Conservation (phyloP, 2,888 invertebrate genomes). For the Pharmacophagus antenor region DNA sequence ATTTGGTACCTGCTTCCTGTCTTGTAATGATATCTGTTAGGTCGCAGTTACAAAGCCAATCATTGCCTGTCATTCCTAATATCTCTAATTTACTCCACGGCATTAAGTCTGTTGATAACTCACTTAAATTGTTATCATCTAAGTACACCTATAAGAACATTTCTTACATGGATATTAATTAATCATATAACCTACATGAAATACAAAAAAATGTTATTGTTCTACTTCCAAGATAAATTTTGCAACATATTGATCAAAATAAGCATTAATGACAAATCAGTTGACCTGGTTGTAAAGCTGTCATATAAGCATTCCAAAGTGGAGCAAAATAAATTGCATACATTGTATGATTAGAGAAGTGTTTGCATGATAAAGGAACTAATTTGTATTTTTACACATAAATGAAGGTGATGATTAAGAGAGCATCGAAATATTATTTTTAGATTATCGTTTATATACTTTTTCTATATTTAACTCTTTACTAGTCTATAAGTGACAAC, state of each 20-base stretch:
- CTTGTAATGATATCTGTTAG: slow-evolving; percentile 64
- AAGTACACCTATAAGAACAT: slow-evolving; percentile 77
- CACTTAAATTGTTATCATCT: slow-evolving; percentile 81
- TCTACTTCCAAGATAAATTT: slow-evolving; percentile 43
- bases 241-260: slow-evolving; percentile 59
- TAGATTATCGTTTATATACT: neutral
- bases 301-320: slow-evolving; percentile 67
- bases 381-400: slow-evolving; percentile 17
- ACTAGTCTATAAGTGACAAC: too few relatives aligned
- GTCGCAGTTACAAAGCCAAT: slow-evolving; percentile 84
- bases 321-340: slow-evolving; percentile 58
- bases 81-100: slow-evolving; percentile 79
- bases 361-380: slow-evolving; percentile 20
- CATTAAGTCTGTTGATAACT: slow-evolving; percentile 75
- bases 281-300: slow-evolving; percentile 62
- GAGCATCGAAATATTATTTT: neutral
- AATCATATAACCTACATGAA: neutral
- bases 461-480: neutral
- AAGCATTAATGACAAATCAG: slow-evolving; percentile 61
- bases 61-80: slow-evolving; percentile 82
- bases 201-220: slow-evolving; percentile 1
- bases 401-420: slow-evolving; percentile 6
- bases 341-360: slow-evolving; percentile 32
- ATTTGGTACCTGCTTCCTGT: slow-evolving; percentile 64
- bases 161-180: neutral